These are phyloP conservation scores for Regulus satrapa DNA, from an alignment of 2,113 vertebrate genomes.

Conservation along the genomic window DNA sequence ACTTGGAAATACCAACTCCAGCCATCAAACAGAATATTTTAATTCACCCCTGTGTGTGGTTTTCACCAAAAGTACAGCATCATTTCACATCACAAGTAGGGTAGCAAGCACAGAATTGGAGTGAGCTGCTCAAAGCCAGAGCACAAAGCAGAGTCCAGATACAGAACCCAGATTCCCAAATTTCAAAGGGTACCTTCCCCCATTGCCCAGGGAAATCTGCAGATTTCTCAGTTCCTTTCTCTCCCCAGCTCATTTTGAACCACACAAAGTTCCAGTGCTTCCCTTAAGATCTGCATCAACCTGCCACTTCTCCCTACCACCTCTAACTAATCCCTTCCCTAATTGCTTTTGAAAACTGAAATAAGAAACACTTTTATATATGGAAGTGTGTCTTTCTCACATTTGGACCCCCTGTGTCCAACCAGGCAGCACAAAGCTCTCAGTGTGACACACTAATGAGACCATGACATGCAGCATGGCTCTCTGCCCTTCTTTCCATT, in stretches of 20 bases:
- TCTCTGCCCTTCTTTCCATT: not conserved
- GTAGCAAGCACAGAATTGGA: not conserved
- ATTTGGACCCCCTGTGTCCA: not conserved
- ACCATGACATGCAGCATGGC: not conserved
- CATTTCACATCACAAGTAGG: accelerated
- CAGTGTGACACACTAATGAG: not conserved
- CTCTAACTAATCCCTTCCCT: not conserved
- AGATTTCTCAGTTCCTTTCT: not conserved
- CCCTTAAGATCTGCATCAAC: not conserved
- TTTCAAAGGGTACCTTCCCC: not conserved
- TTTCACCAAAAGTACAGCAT: not conserved
- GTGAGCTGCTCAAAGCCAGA: not conserved
- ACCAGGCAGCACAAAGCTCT: not conserved
- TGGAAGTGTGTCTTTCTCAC: not conserved
- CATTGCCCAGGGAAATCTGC: accelerated
- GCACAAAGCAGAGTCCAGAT: not conserved
- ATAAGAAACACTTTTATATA: not conserved
- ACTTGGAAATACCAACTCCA: not conserved
- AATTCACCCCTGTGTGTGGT: not conserved
- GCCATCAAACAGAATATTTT: not conserved
- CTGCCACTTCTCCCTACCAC: not conserved
- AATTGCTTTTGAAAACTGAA: not conserved
- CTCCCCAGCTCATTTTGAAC: not conserved
- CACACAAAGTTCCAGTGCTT: not conserved
- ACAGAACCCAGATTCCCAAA: not conserved